Evolutionary conservation across 2,888 invertebrate species (phyloP).

Genomic region (Phymatocera aterrima): DNA sequence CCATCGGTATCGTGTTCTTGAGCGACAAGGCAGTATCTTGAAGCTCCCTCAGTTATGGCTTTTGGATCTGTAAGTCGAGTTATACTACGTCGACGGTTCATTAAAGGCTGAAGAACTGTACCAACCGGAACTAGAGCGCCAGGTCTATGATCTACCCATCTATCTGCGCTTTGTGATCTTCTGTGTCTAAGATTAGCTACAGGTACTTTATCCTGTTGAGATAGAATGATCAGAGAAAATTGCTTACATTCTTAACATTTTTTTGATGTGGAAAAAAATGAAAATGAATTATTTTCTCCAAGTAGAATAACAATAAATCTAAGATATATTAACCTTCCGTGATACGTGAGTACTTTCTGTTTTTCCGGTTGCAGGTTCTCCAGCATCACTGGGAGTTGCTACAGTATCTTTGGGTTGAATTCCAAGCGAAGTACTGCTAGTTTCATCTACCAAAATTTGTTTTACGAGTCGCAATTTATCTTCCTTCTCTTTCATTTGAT

Average conservation of each 20-base stretch:
- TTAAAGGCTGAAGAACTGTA: slow-evolving; percentile 92
- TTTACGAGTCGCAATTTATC: slow-evolving; percentile 79
- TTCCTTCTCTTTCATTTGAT: slow-evolving; percentile 79
- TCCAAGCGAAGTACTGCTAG: slow-evolving; percentile 53
- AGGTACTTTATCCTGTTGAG: slow-evolving; percentile 80
- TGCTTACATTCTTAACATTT: not conserved
- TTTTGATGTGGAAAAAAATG: not conserved
- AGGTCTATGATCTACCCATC: slow-evolving; percentile 94
- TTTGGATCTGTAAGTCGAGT: slow-evolving; percentile 88
- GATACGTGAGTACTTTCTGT: not conserved
- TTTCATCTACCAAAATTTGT: slow-evolving; percentile 78
- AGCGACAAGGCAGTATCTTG: slow-evolving; percentile 94
- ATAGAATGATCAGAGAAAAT: too few species aligned
- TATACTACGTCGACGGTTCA: slow-evolving; percentile 89
- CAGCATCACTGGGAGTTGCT: slow-evolving; percentile 52
- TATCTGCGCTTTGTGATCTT: slow-evolving; percentile 87
- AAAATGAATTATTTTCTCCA: not conserved
- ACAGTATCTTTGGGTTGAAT: slow-evolving; percentile 48
- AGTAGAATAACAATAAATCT: not conserved
- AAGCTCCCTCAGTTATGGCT: slow-evolving; percentile 75
- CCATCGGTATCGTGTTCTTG: slow-evolving; percentile 96
- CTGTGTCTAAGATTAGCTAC: slow-evolving; percentile 85
- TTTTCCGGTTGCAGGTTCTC: slow-evolving; percentile 53
- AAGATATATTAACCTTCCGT: not conserved
- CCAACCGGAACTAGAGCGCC: slow-evolving; percentile 87